Base-by-base conservation (phyloP, 2,797 vertebrate genomes). In the Eremophila alpestris region DNA sequence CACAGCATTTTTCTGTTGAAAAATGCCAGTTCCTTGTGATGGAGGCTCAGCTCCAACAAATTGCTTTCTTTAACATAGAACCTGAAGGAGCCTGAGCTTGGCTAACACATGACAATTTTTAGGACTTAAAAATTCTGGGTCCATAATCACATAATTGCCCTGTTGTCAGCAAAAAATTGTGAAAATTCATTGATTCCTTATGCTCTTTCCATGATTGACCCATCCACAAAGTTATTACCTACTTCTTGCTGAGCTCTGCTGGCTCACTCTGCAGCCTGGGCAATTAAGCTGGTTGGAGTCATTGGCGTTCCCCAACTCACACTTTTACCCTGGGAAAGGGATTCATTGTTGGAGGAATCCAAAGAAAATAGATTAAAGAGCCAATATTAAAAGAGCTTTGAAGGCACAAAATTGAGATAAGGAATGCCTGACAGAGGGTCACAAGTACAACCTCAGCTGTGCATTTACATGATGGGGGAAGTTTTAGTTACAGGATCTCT, bases 381-480 rank as follows among this genome's bases (percentile, higher is more conserved):
- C 20, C n/a, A 82, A 17, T 41, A 55, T 46, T 62, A 29, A 34
- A 85, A 77, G 29, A 77, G 24, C 30, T 62, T 68, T 71, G 24
- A 76, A 78, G 22, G 27, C 4, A 3, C 46, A 65, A 60, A 74
- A 30, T 73, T 65, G 64, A 68, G 41, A 26, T 70, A 36, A 63
- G 51, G 18, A 71, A 27, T 1, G 1, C 34, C 40, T 79, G 76
- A 48, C 2, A 3, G 46, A 62, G 41, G 21, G 29, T 76, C 20
- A 7, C 43, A 51, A 74, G 20, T 48, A 41, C 30, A 62, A 34
- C 14, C 10, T 34, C 62, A 62, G 52, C 19, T 60, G 38, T 49
- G 24, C 0, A 0, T 59, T 78, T 59, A 34, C 21, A 1, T 36
- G n/a, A 32, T 1, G 0, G 30, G 65, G 17, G 34, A 54, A 34